A percentile compares a stretch with the other conserved stretches of the same genome.
Evolutionary conservation across 1,140 invertebrate genomes (phyloP).

Genomic region (Drosophila parvula): DNA sequence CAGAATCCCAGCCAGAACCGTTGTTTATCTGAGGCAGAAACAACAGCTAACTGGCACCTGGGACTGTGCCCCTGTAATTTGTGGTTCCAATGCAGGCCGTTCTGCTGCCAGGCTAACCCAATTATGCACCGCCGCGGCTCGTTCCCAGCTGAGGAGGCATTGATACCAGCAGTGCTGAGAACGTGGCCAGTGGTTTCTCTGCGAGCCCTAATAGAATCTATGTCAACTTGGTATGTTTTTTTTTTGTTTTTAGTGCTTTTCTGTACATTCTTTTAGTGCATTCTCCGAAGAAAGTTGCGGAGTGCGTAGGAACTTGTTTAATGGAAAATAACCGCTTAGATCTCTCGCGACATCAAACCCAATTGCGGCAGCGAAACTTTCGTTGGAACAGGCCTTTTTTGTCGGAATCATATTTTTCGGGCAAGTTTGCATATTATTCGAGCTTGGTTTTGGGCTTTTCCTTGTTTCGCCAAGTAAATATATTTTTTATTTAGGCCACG

Average conservation of each 20-base stretch:
- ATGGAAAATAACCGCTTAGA: constrained; percentile 50
- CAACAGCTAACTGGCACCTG: constrained; percentile 56
- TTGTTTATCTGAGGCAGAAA: constrained; percentile 50
- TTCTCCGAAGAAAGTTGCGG: constrained; percentile 54
- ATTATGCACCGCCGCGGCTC: constrained; percentile 43
- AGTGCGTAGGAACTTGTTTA: constrained; percentile 63
- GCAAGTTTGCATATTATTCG: constrained; percentile 33
- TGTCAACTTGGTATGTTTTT: constrained; percentile 29
- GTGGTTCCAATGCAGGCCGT: constrained; percentile 18
- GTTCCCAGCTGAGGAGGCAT: constrained; percentile 32
- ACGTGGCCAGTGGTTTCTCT: constrained; percentile 47
- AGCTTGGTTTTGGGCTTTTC: constrained; percentile 29
- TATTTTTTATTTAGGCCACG: constrained; percentile 77
- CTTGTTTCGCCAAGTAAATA: constrained; percentile 29
- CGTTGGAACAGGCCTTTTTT: constrained; percentile 9
- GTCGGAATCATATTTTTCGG: constrained; percentile 42
- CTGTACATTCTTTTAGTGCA: constrained; percentile 40
- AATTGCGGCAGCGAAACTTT: constrained; percentile 66
- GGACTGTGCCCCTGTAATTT: constrained; percentile 33
- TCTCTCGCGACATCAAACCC: constrained; percentile 55
- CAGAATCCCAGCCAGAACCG: constrained; percentile 53
- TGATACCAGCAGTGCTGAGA: constrained; percentile 37
- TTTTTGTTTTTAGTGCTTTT: constrained; percentile 8
- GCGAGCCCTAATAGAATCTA: constrained; percentile 33
- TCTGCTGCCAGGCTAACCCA: constrained; percentile 44